Conservation (phyloP, 2,113 vertebrate species). For the Saccopteryx leptura region DNA sequence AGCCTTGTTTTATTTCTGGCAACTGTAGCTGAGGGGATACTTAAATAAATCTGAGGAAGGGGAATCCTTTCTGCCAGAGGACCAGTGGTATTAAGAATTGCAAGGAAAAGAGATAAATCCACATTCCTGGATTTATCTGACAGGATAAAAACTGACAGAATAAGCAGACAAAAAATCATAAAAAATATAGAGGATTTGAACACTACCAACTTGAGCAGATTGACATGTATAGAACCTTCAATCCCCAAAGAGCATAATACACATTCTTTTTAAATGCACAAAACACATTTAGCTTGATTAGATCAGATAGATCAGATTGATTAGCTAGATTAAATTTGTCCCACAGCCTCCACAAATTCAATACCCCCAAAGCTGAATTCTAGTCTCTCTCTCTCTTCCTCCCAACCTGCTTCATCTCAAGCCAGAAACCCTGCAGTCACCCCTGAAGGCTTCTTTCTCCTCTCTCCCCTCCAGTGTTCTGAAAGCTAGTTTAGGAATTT, state of each 20-base stretch:
- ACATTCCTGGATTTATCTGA: too few species aligned
- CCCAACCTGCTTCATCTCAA: too few species aligned
- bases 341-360: too few species aligned
- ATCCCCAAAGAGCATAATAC: not conserved
- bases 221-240: not conserved
- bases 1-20: not conserved
- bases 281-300: not conserved
- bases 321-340: too few species aligned
- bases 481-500: too few species aligned
- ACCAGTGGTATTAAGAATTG: not conserved
- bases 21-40: not conserved
- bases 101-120: constrained; percentile 9
- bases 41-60: not conserved
- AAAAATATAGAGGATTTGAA: not conserved
- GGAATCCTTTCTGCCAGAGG: not conserved
- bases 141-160: not conserved
- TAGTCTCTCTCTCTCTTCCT: too few species aligned
- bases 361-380: too few species aligned
- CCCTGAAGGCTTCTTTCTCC: too few species aligned
- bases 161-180: not conserved
- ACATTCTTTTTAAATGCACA: not conserved
- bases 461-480: too few species aligned
- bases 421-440: too few species aligned
- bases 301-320: too few species aligned
- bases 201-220: not conserved